Evolutionary conservation across 2,797 vertebrate species (phyloP).

Genomic region (Lateolabrax maculatus): DNA sequence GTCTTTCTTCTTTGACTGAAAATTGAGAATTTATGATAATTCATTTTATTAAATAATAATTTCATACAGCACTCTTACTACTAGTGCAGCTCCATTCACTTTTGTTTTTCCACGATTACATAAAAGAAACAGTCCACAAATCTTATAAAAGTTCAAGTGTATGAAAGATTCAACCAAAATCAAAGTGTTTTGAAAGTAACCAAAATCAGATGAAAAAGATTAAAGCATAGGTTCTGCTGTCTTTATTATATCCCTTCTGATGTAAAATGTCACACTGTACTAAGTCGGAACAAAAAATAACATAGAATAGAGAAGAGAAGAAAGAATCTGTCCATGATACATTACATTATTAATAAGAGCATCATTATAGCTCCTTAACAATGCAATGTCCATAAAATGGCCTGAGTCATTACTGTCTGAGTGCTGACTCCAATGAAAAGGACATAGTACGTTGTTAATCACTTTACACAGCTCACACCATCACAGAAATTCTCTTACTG

Average conservation of each 20-base stretch:
- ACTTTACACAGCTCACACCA: constrained; percentile 27
- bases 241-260: neutral
- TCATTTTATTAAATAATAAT: constrained; percentile 54
- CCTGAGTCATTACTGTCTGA: constrained; percentile 59
- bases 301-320: neutral
- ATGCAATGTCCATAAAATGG: constrained; percentile 60
- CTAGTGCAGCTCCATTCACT: neutral
- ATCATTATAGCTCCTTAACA: constrained; percentile 71
- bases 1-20: constrained; percentile 20
- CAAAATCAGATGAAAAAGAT: neutral
- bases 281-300: neutral
- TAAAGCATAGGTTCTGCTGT: neutral
- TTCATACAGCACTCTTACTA: constrained; percentile 1
- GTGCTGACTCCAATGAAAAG: constrained; percentile 54
- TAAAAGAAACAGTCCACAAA: constrained; percentile 26
- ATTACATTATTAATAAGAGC: constrained; percentile 68
- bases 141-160: constrained; percentile 16
- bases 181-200: neutral
- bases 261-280: neutral
- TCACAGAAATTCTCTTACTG: constrained; percentile 1
- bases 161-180: neutral
- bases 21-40: constrained; percentile 57
- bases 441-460: constrained; percentile 55
- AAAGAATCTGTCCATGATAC: constrained; percentile 1
- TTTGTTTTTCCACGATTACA: neutral